A percentile compares a stretch with the other conserved stretches of the same genome.
Evolutionary conservation across 2,888 invertebrate species (phyloP).

Genomic region (Tillus elongatus): DNA sequence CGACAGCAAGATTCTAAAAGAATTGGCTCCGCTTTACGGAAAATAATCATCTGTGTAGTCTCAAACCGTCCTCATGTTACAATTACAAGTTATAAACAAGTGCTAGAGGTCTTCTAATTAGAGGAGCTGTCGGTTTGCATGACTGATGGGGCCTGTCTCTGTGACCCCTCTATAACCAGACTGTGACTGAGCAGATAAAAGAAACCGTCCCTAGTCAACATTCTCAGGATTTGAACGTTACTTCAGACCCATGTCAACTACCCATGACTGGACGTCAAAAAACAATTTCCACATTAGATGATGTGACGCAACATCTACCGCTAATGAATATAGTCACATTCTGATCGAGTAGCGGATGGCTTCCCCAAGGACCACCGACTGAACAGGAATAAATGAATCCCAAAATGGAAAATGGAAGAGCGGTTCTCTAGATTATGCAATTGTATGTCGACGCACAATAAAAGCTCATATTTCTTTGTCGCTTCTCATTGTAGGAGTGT

Average conservation of each 20-base stretch:
- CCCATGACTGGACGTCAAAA: slow-evolving; percentile 37
- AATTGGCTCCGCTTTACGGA: too few relatives aligned
- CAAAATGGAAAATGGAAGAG: slow-evolving; percentile 38
- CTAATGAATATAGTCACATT: too few relatives aligned
- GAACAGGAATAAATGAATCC: slow-evolving; percentile 38
- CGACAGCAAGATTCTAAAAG: too few relatives aligned
- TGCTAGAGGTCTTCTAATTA: slow-evolving; percentile 38
- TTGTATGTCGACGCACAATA: slow-evolving; percentile 40
- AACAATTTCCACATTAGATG: slow-evolving; percentile 27
- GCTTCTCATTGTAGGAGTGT: slow-evolving; percentile 33
- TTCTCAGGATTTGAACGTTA: slow-evolving; percentile 28
- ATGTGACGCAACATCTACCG: too few relatives aligned
- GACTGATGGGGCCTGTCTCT: slow-evolving; percentile 33
- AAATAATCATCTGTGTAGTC: too few relatives aligned
- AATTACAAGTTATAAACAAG: slow-evolving; percentile 23
- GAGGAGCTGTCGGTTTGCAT: slow-evolving; percentile 38
- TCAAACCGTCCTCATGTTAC: too few relatives aligned
- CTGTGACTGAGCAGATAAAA: slow-evolving; percentile 25
- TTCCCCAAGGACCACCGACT: slow-evolving; percentile 27
- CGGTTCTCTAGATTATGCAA: slow-evolving; percentile 39
- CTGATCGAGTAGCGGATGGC: slow-evolving; percentile 21
- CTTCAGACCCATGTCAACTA: slow-evolving; percentile 42
- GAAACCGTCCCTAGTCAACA: slow-evolving; percentile 24
- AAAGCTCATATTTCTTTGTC: slow-evolving; percentile 38
- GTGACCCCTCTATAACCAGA: slow-evolving; percentile 25